phyloP scores from a whole-genome alignment of 2,888 invertebrate species.

The Acronicta aceris region DNA sequence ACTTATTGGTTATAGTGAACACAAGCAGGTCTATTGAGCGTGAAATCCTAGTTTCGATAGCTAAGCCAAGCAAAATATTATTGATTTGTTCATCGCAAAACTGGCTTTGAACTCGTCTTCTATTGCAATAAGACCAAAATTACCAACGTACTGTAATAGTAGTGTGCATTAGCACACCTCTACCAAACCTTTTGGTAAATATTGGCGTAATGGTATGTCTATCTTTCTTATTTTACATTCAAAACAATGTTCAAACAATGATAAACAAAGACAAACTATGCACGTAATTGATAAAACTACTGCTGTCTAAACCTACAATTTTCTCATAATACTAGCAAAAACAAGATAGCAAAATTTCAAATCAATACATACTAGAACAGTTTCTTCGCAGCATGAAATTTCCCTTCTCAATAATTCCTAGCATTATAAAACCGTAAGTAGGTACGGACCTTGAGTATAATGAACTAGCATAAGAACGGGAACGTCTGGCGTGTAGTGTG shows the following conservation, averaged over 20 bases:
- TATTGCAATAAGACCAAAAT: no score
- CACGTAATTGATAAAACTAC: conserved; percentile 13
- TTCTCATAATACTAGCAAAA: conserved; percentile 18
- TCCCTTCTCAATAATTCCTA: conserved; percentile 58
- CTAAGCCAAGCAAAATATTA: no score
- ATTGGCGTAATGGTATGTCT: no score
- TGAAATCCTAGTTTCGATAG: no score
- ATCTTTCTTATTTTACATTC: no score
- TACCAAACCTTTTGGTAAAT: no score
- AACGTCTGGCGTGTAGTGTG: conserved; percentile 76
- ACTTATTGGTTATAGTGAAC: no score
- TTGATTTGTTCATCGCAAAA: no score
- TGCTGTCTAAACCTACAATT: conserved; percentile 25
- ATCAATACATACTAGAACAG: conserved; percentile 43
- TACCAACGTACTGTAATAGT: no score
- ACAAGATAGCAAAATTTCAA: conserved; percentile 32
- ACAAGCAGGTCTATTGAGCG: no score
- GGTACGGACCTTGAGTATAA: conserved; percentile 71
- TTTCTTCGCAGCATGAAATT: conserved; percentile 49
- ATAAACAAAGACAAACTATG: background rate
- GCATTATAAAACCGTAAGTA: conserved; percentile 72
- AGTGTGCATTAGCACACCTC: no score
- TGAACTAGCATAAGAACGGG: conserved; percentile 76
- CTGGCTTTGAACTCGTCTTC: no score
- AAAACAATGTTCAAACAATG: background rate